These are phyloP conservation scores for Cyaniris semiargus DNA, from an alignment of 2,888 invertebrate genomes.

Conservation along the genomic window DNA sequence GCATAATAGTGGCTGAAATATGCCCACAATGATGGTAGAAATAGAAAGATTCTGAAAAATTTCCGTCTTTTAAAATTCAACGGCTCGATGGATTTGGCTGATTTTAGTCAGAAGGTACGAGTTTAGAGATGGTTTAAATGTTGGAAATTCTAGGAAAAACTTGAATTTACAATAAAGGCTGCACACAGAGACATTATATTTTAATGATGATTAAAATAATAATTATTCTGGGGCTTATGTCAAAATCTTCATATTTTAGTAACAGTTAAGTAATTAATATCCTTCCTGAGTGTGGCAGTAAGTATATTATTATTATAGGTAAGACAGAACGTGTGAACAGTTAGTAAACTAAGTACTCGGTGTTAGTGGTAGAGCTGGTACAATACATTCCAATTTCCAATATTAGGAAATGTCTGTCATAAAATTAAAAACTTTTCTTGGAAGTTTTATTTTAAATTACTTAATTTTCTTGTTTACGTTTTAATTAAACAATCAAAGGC, in stretches of 20 bases:
- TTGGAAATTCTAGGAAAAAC: too few species aligned
- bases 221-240: too few species aligned
- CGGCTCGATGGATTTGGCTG: background rate
- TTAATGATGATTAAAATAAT: too few species aligned
- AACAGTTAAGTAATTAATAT: too few species aligned
- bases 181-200: too few species aligned
- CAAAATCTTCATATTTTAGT: too few species aligned
- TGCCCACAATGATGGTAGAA: background rate
- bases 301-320: too few species aligned
- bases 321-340: too few species aligned
- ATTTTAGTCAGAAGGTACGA: background rate
- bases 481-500: background rate
- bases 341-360: too few species aligned
- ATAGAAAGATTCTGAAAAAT: background rate
- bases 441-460: background rate
- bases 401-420: background rate
- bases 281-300: too few species aligned
- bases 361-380: background rate
- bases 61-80: background rate
- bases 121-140: background rate
- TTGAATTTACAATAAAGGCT: too few species aligned
- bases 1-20: slow-evolving; percentile 30
- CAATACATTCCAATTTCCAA: too few species aligned
- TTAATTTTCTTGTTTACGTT: background rate
- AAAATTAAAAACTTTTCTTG: background rate